A percentile compares a stretch with the other conserved stretches of the same genome.
Evolutionary conservation across 2,113 vertebrate species (phyloP).

Genomic region (Ciconia boyciana): DNA sequence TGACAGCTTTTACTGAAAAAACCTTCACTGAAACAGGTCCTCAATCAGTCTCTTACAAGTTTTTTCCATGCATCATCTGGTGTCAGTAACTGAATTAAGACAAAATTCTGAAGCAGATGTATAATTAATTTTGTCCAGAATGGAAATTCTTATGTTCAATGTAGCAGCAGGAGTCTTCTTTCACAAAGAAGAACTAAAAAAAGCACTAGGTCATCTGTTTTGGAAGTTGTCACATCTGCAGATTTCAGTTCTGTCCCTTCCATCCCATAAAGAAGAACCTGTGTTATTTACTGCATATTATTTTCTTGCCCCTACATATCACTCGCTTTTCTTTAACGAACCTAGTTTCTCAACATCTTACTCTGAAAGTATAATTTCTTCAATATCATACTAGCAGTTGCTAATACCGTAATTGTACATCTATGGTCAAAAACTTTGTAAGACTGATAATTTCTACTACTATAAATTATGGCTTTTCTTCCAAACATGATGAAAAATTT

Average conservation of each 20-base stretch:
- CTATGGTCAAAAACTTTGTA: neutral
- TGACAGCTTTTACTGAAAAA: neutral
- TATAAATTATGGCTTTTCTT: neutral
- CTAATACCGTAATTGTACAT: neutral
- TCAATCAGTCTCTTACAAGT: neutral
- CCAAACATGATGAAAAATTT: neutral
- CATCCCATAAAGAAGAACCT: neutral
- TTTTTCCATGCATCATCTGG: neutral
- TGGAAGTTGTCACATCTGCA: neutral
- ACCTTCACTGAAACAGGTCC: neutral
- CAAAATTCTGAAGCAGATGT: neutral
- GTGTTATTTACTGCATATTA: neutral
- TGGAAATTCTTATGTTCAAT: neutral
- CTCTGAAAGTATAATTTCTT: neutral
- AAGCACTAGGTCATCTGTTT: neutral
- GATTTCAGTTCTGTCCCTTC: neutral
- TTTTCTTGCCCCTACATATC: neutral
- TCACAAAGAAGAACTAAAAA: neutral
- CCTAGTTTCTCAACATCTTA: neutral
- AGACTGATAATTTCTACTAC: neutral
- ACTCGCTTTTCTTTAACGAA: neutral
- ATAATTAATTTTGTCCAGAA: neutral
- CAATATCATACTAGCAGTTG: neutral
- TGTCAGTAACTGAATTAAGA: neutral
- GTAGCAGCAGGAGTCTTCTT: neutral